A percentile compares a stretch with the other conserved stretches of the same genome.
Evolutionary conservation across 2,113 vertebrate species (phyloP).

Genomic region (Blennius ocellaris): DNA sequence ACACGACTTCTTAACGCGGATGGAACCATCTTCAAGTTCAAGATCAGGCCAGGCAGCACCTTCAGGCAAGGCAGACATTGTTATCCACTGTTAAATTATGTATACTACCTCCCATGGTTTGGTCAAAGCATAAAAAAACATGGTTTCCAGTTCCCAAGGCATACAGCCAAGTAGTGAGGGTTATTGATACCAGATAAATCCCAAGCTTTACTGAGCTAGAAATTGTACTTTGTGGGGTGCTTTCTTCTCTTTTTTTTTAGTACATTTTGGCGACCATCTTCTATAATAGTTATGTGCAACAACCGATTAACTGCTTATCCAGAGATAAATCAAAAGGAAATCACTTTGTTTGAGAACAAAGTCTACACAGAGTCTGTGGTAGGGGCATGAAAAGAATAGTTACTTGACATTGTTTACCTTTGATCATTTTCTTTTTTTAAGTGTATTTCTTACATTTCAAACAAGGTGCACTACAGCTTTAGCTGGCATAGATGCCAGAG

Average conservation of each 20-base stretch:
- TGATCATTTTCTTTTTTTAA: no score
- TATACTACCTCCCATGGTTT: background rate
- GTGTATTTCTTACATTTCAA: background rate
- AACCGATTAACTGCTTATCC: no score
- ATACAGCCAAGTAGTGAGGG: no score
- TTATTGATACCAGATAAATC: no score
- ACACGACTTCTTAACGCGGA: conserved; percentile 88
- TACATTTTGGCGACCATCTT: no score
- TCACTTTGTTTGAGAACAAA: background rate
- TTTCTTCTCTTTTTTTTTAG: no score
- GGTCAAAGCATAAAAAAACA: no score
- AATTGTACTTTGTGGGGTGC: background rate
- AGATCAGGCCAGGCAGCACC: conserved; percentile 84
- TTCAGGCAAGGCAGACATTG: conserved; percentile 77
- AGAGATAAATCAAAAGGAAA: background rate
- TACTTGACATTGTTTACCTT: background rate
- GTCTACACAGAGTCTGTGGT: background rate
- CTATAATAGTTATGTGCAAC: no score
- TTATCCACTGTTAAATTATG: background rate
- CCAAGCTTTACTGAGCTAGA: background rate
- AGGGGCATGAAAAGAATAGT: background rate
- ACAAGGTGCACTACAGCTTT: background rate
- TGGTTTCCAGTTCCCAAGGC: no score
- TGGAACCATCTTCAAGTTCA: conserved; percentile 87
- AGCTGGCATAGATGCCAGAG: background rate